Percentiles rank a stretch among this genome's conserved stretches.
phyloP scores from a whole-genome alignment of 1,140 invertebrate species.

The Laodelphax striatellus region DNA sequence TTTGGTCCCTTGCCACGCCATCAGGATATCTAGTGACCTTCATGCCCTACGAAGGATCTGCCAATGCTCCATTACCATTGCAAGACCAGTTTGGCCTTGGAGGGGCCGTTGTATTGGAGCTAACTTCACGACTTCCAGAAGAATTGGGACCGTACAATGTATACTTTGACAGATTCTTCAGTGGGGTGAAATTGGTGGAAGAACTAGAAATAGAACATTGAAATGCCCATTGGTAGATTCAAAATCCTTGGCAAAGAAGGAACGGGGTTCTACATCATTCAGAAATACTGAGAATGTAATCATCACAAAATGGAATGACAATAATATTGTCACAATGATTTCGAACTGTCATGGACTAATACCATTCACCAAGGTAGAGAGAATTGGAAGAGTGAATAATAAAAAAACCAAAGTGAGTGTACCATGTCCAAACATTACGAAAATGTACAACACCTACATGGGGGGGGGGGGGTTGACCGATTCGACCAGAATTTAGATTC shows the following conservation, averaged over 20 bases:
- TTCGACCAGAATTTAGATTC: not conserved
- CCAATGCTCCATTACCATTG: no score
- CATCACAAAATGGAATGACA: no score
- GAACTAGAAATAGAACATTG: not conserved
- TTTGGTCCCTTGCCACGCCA: conserved; percentile 23
- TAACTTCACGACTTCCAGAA: conserved; percentile 3
- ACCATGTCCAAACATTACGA: no score
- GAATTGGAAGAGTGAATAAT: no score
- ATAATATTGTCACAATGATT: no score
- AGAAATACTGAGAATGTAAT: no score
- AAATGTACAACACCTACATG: not conserved
- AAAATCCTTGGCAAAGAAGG: no score
- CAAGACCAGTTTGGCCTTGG: not conserved
- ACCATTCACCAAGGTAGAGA: no score
- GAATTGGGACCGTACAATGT: conserved; percentile 3
- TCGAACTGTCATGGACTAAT: no score
- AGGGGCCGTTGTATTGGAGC: conserved; percentile 2
- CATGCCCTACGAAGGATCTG: no score
- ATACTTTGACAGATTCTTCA: conserved; percentile 9
- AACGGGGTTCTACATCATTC: no score
- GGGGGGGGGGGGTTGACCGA: conserved; percentile 2
- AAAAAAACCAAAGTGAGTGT: no score
- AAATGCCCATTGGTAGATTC: not conserved
- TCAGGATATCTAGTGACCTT: conserved; percentile 3
- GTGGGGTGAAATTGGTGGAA: not conserved